Evolutionary conservation across 1,140 invertebrate genomes (phyloP), one percentile per base, ranked within the genome.

Genomic region (Neodiprion virginianus): DNA sequence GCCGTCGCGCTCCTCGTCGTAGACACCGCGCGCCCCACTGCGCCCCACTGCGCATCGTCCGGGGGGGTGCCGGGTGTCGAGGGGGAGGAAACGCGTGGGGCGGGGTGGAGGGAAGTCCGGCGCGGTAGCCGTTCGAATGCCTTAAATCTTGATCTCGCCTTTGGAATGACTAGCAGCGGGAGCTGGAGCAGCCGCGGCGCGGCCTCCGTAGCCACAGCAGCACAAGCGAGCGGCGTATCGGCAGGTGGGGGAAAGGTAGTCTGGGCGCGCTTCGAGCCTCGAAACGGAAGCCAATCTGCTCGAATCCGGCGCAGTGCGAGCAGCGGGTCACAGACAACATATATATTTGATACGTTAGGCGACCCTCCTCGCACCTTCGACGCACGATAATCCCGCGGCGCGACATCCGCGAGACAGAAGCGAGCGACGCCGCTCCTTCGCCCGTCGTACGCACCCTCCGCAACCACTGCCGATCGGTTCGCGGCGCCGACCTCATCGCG

Each of bases 141-240:
- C 81, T 88, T 87, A 85, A 87, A 87, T 88, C 85, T 86, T 84
- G 86, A 87, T 88, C 85, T 86, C 86, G 83, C 86, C 85, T 87
- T 78, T 72, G 50, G 72, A 40, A 73, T 47, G 23, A 48, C 74
- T 71, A 75, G 73, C 68, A 75, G 76, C 67, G 69, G 76, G 70
- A 76, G 61, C 74, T 71, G 78, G 73, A 67, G 75, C 14, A 73
- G 47, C 47, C 53, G 65, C 67, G 21, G 11, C 71, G 73, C 69
- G 76, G 78, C 14, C 76, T 75, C 48, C 47, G 69, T 69, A 74
- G 72, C 72, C 72, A 74, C 72, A 75, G 79, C 74, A 74, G 53
- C 53, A 61, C 74, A 69, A 72, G 78, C 77, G 76, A 75, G 75
- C 69, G 70, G 76, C 71, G 73, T 71, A 69, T 72, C 69, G 74